These are phyloP conservation scores for Drosophila lini DNA, from an alignment of 1,140 invertebrate genomes.

Conservation along the genomic window DNA sequence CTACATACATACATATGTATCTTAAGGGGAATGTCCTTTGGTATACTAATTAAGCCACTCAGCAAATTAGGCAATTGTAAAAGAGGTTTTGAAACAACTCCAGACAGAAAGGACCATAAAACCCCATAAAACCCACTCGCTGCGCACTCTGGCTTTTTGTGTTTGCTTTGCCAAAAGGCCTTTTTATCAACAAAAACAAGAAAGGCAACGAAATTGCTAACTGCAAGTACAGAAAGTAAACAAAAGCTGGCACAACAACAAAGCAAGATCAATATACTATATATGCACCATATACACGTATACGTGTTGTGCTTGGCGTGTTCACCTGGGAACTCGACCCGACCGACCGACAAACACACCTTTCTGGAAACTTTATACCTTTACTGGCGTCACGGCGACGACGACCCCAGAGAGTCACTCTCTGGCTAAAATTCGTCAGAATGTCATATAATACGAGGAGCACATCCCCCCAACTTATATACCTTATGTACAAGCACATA, in stretches of 20 bases:
- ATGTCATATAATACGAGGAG: constrained; percentile 53
- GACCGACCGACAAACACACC: constrained; percentile 51
- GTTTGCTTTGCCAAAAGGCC: constrained; percentile 26
- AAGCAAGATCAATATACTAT: constrained; percentile 56
- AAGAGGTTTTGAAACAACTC: constrained; percentile 27
- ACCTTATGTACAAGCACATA: constrained; percentile 6
- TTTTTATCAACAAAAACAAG: constrained; percentile 19
- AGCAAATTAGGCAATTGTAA: constrained; percentile 12
- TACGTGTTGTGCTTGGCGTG: constrained; percentile 14
- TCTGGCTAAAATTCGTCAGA: constrained; percentile 36
- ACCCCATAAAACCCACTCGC: constrained; percentile 33
- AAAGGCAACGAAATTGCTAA: constrained; percentile 12
- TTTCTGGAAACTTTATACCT: constrained; percentile 52
- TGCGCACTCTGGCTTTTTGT: constrained; percentile 31
- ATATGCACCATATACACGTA: constrained; percentile 7
- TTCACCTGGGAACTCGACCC: constrained; percentile 19
- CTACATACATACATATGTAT: too few species aligned
- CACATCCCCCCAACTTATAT: constrained; percentile 21
- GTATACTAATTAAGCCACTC: background rate
- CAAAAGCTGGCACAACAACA: constrained; percentile 30
- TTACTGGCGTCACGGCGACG: constrained; percentile 36
- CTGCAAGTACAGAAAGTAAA: constrained; percentile 34
- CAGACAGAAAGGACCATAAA: constrained; percentile 33
- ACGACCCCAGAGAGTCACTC: constrained; percentile 24
- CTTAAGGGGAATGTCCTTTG: background rate